Evolutionary conservation across 2,113 vertebrate genomes (phyloP).

Genomic region (Tachysurus vachellii): DNA sequence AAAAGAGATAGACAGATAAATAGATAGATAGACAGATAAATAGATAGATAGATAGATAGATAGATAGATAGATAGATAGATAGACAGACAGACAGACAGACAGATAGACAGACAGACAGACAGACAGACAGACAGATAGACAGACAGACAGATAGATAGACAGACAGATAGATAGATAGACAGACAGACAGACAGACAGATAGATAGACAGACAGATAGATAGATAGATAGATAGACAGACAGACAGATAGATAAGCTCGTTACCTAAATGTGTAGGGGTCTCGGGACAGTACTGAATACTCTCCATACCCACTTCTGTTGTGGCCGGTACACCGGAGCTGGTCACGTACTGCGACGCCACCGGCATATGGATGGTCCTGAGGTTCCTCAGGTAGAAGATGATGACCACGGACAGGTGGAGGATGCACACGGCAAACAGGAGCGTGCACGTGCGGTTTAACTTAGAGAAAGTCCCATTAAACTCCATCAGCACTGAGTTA

Average conservation of each 20-base stretch:
- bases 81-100: background rate
- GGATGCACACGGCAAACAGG: background rate
- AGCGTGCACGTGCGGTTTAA: background rate
- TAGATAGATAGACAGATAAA: background rate
- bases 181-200: background rate
- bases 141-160: background rate
- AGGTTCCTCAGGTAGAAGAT: background rate
- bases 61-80: background rate
- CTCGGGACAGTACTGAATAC: background rate
- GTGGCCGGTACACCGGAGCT: background rate
- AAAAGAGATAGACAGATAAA: background rate
- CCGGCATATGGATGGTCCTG: too few relatives aligned
- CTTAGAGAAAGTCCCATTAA: accelerated
- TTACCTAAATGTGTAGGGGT: background rate
- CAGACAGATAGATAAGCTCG: background rate
- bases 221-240: background rate
- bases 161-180: background rate
- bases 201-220: background rate
- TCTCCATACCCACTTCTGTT: background rate
- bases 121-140: background rate
- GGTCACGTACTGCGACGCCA: background rate
- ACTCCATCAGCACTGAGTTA: background rate
- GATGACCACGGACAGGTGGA: background rate
- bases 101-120: background rate
- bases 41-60: background rate